Base-by-base conservation (phyloP, 2,797 vertebrate genomes). In the Pipistrellus pipistrellus region DNA sequence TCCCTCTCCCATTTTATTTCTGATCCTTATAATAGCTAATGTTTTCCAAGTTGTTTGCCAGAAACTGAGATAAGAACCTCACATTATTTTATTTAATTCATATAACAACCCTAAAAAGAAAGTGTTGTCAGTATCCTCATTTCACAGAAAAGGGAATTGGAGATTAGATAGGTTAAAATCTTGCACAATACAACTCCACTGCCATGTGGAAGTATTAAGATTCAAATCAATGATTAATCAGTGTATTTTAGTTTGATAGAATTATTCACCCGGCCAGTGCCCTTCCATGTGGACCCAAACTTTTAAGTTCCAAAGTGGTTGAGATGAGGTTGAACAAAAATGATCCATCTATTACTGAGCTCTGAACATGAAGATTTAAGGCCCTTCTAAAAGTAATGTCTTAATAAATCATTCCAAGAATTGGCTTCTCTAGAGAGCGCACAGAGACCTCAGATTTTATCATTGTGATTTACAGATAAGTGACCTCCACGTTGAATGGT, bases 321-420 rank as follows among this genome's bases (percentile, higher is more conserved):
- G 55, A 91, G 84, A 76, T 64, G 32, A 72, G 4, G 13, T 18
- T 44, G 44, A 21, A 80, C 1, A 64, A 84, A 75, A 77, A 51
- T 32, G 27, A 78, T 20, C 14, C 32, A 17, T 38, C 15, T 62
- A 32, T 91, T 78, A 6, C 69, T 44, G 48, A 80, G 20, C 72
- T 95, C 53, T 90, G 32, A 91, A 62, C 12, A 30, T 66, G 55
- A 96, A 76, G 71, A 90, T 57, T 38, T 87, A 73, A 77, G 73
- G 2, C 10, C 18, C 27, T 77, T 89, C 27, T 57, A 23, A n/a
- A 93, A 87, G 23, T 81, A 21, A 82, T 32, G 35, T 32, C 62
- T 91, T 71, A 46, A 57, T 73, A 88, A 93, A 85, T 23, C 27
- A 3, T 12, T 68, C 44, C 44, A 32, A 73, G 83, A 64, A 69